Evolutionary conservation across 2,888 invertebrate genomes (phyloP).

Genomic region (Andrena camellia): DNA sequence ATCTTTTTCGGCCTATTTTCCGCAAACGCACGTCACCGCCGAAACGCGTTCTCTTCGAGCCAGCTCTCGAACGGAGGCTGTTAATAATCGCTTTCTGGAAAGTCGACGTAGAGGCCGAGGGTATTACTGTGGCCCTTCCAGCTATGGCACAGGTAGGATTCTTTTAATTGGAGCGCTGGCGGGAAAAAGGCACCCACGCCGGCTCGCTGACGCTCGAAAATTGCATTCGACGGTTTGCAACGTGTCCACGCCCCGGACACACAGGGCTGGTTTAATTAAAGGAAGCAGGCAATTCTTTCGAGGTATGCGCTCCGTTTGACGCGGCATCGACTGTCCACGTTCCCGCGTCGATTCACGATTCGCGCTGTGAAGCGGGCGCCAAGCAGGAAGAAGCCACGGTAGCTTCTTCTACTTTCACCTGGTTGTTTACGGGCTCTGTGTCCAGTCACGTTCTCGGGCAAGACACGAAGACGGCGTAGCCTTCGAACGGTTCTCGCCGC

Average conservation of each 20-base stretch:
- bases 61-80: too few species aligned
- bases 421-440: constrained; percentile 43
- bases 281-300: background rate
- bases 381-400: background rate
- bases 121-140: too few species aligned
- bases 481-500: background rate
- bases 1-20: background rate
- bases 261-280: constrained; percentile 14
- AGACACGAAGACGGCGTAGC: background rate
- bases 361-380: background rate
- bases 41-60: too few species aligned
- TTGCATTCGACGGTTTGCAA: too few species aligned
- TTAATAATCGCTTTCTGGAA: too few species aligned
- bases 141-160: too few species aligned
- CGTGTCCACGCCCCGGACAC: background rate
- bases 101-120: too few species aligned
- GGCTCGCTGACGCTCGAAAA: too few species aligned
- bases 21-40: too few species aligned
- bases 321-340: constrained; percentile 4
- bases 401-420: constrained; percentile 53
- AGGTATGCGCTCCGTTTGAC: background rate
- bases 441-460: constrained; percentile 11
- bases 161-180: too few species aligned
- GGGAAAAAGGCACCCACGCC: too few species aligned
- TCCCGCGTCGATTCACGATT: constrained; percentile 7